Conservation (phyloP, 1,140 invertebrate species). For the Ceratoteleas bidentatus region DNA sequence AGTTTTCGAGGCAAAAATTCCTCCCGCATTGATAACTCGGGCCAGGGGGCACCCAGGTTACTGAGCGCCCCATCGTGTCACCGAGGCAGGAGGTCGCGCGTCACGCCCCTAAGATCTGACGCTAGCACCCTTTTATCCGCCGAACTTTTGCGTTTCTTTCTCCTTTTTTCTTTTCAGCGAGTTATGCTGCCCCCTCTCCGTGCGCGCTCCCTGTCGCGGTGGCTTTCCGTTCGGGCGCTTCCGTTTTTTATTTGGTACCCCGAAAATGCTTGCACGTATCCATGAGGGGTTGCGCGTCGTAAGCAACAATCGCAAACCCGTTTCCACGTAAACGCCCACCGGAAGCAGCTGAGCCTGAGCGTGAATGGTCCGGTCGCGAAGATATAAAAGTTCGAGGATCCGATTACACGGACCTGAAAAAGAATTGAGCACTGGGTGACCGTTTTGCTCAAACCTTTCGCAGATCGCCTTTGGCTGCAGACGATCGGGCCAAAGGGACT, state of each 20-base stretch:
- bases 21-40: conserved; percentile 74
- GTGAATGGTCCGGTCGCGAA: conserved; percentile 73
- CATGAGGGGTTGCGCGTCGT: conserved; percentile 43
- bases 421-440: conserved; percentile 75
- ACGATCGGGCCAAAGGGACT: conserved; percentile 22
- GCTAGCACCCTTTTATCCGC: conserved; percentile 66
- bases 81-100: conserved; percentile 68
- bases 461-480: conserved; percentile 33
- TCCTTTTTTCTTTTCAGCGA: conserved; percentile 39
- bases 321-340: conserved; percentile 80
- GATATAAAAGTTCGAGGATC: conserved; percentile 76
- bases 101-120: conserved; percentile 77
- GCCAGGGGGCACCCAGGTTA: conserved; percentile 70
- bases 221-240: conserved; percentile 13
- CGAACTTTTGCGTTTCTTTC: conserved; percentile 55
- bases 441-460: conserved; percentile 71
- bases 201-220: background rate
- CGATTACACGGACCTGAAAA: conserved; percentile 77
- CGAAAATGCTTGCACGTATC: conserved; percentile 35
- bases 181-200: conserved; percentile 5
- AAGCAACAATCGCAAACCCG: conserved; percentile 79
- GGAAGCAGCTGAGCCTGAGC: conserved; percentile 78
- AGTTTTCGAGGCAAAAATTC: conserved; percentile 68
- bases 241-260: conserved; percentile 48
- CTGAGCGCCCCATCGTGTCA: conserved; percentile 67